Conservation (phyloP, 2,797 vertebrate genomes). For the Emys orbicularis region DNA sequence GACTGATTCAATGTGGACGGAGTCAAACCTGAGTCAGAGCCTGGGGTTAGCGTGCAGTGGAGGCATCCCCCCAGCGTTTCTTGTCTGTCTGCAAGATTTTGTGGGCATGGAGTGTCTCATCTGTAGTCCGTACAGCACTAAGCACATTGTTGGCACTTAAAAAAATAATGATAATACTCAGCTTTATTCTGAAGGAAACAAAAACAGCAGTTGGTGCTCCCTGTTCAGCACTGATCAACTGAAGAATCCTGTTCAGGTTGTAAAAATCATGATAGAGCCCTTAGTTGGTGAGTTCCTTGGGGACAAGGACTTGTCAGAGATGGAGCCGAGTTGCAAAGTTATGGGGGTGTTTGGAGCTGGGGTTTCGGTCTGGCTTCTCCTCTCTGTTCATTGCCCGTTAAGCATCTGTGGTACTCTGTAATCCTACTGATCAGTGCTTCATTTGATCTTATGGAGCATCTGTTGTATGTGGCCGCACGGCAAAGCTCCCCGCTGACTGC, state of each 20-base stretch:
- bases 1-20: neutral
- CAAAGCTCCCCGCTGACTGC: neutral
- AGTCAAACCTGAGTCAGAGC: neutral
- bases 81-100: neutral
- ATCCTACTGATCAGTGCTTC: neutral
- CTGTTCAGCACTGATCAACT: neutral
- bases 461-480: neutral
- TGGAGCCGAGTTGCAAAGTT: neutral
- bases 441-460: neutral
- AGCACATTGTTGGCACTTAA: neutral
- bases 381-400: neutral
- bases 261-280: neutral
- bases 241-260: neutral
- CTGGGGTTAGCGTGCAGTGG: neutral
- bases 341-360: neutral
- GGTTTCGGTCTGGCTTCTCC: neutral
- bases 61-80: neutral
- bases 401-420: neutral
- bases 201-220: neutral
- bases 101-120: neutral
- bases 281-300: neutral
- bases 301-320: neutral
- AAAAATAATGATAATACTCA: neutral
- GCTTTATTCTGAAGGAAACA: neutral
- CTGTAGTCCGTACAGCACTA: neutral